Conservation (phyloP, 1,140 invertebrate species). For the Danaus melanippus region DNA sequence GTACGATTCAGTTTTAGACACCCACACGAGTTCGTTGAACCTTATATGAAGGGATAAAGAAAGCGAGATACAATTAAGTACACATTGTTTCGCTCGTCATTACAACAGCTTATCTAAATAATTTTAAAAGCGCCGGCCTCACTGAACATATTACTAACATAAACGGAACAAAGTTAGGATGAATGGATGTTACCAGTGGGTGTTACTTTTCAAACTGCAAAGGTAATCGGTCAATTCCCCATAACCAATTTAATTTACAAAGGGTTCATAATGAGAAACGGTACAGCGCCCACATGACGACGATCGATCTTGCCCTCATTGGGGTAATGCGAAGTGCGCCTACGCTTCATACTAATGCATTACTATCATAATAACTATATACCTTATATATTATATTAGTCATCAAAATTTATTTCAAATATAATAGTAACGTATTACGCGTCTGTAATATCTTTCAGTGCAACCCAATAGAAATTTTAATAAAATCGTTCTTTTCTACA, state of each 20-base stretch:
- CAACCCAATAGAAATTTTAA: no score
- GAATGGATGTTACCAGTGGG: neutral
- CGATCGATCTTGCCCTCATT: conserved; percentile 61
- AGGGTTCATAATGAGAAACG: conserved; percentile 53
- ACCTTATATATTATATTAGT: no score
- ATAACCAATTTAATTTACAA: conserved; percentile 59
- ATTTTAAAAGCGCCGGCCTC: conserved; percentile 27
- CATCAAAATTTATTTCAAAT: no score
- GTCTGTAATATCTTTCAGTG: no score
- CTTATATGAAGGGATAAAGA: conserved; percentile 37
- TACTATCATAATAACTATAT: no score
- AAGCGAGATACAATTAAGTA: conserved; percentile 57
- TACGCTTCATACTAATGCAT: conserved; percentile 26
- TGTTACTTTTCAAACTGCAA: conserved; percentile 21
- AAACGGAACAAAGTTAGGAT: no score
- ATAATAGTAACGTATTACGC: no score
- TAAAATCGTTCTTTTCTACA: no score
- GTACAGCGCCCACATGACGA: conserved; percentile 47
- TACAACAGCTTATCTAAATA: conserved; percentile 61
- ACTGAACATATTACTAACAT: neutral
- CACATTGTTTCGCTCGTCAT: conserved; percentile 55
- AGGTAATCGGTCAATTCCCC: conserved; percentile 53
- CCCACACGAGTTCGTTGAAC: conserved; percentile 51
- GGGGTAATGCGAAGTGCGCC: conserved; percentile 41
- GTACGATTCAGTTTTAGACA: conserved; percentile 23